Evolutionary conservation across 2,797 vertebrate genomes (phyloP), one percentile per base, ranked within the genome.

Genomic region (Lepus townsendii): DNA sequence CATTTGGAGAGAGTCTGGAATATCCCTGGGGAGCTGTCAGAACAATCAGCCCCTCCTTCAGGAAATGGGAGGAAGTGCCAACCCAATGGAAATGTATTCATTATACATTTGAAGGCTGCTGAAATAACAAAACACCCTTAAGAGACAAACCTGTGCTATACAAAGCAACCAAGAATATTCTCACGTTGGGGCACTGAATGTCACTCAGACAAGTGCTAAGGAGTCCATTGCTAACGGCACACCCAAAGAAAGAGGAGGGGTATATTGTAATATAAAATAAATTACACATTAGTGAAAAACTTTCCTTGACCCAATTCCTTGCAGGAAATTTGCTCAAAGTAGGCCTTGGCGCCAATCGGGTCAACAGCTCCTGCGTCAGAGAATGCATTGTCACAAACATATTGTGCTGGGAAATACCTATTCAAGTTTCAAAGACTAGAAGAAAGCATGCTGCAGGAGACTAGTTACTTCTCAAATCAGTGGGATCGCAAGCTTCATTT

Each of bases 61-160:
- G 98, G 98, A 98, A 98, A 97, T 97, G 97, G 98, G 97, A 98
- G 98, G 98, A 98, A 98, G 97, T 97, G 96, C 98, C 97, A 98
- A 97, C 98, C 98, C 98, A 98, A 94, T 98, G 98, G 98, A 98
- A 98, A 98, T 97, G 97, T 97, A 98, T 98, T 98, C 98, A 97
- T 98, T 98, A 97, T 94, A 97, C 68, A 89, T 97, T 98, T 98
- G 97, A 98, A 98, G 97, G 96, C 96, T 97, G 96, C 98, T 98
- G 96, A 98, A 98, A 98, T 98, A 98, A 98, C 98, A 98, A 97
- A 98, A 97, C 24, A 1, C 75, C 78, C 95, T 97, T 97, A 76
- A 91, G 85, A 94, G 60, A 95, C 90, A 94, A 96, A 92, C 26
- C 38, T 94, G 83, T 54, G 82, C 93, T 35, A 50, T 30, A 92